Evolutionary conservation across 2,888 invertebrate species (phyloP).

Genomic region (Apotomis betuletana): DNA sequence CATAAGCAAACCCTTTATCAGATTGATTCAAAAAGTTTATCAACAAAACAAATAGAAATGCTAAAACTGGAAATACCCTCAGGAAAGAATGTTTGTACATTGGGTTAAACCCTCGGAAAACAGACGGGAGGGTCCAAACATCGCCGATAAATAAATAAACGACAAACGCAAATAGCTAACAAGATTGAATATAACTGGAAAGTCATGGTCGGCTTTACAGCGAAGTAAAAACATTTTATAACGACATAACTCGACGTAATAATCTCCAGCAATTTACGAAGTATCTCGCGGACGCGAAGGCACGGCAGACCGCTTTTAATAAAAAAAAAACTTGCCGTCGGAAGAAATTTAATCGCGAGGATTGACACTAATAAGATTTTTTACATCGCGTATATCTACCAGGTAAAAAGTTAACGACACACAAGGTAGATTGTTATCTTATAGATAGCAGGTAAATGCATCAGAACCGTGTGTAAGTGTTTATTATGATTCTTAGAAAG

Average conservation of each 20-base stretch:
- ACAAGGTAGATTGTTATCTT: conserved; percentile 24
- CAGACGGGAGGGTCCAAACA: neutral
- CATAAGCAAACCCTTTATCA: neutral
- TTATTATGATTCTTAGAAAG: conserved; percentile 41
- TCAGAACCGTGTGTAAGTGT: conserved; percentile 22
- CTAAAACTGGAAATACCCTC: conserved; percentile 9
- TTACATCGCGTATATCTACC: conserved; percentile 8
- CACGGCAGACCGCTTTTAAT: conserved; percentile 34
- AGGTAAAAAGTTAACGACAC: conserved; percentile 24
- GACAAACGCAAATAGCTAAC: conserved; percentile 10
- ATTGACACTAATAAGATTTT: conserved; percentile 35
- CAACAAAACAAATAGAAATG: too few relatives aligned
- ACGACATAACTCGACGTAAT: conserved; percentile 18
- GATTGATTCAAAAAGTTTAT: neutral
- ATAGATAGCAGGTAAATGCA: conserved; percentile 25
- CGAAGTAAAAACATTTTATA: conserved; percentile 5
- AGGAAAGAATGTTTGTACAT: neutral
- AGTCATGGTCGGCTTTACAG: neutral
- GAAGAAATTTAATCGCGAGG: conserved; percentile 23
- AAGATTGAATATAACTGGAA: conserved; percentile 2
- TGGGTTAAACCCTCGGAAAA: neutral
- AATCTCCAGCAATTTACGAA: conserved; percentile 14
- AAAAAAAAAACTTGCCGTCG: conserved; percentile 39
- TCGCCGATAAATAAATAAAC: conserved; percentile 4
- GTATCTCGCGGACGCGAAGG: conserved; percentile 17